Percentiles rank a stretch among this genome's conserved stretches.
Conservation (phyloP, 2,797 vertebrate genomes). For the Enteromius trimaculatus region DNA sequence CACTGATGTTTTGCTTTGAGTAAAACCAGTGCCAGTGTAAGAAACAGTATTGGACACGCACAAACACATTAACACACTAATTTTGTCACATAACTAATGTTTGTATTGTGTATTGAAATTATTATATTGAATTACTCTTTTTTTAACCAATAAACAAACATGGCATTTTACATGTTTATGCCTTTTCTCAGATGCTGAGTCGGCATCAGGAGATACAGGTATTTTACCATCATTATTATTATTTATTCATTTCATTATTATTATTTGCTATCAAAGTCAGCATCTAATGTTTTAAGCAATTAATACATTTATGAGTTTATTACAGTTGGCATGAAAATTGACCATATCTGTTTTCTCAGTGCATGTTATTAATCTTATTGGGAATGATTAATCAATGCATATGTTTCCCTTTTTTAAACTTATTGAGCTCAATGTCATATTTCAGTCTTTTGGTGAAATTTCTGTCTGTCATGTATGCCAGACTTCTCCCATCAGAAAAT, state of each 20-base stretch:
- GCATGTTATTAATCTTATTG: too few species aligned
- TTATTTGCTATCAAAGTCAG: background rate
- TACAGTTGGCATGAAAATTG: too few species aligned
- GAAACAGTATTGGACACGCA: background rate
- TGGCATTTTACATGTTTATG: background rate
- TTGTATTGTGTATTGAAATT: background rate
- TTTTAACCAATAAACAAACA: background rate
- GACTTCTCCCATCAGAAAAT: background rate
- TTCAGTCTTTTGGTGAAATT: too few species aligned
- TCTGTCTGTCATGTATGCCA: background rate
- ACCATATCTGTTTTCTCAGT: too few species aligned
- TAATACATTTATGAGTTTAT: background rate
- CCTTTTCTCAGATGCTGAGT: slow-evolving; percentile 7
- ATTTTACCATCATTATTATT: background rate
- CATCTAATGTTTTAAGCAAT: background rate
- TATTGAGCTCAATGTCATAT: too few species aligned
- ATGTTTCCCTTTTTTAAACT: too few species aligned
- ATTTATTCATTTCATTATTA: too few species aligned
- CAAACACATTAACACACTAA: background rate
- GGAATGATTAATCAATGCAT: too few species aligned
- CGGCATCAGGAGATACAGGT: slow-evolving; percentile 34
- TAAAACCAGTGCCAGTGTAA: background rate
- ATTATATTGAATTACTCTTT: background rate
- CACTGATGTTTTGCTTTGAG: background rate
- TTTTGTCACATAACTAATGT: background rate